phyloP scores from a whole-genome alignment of 2,113 vertebrate species.

The Scomber colias region DNA sequence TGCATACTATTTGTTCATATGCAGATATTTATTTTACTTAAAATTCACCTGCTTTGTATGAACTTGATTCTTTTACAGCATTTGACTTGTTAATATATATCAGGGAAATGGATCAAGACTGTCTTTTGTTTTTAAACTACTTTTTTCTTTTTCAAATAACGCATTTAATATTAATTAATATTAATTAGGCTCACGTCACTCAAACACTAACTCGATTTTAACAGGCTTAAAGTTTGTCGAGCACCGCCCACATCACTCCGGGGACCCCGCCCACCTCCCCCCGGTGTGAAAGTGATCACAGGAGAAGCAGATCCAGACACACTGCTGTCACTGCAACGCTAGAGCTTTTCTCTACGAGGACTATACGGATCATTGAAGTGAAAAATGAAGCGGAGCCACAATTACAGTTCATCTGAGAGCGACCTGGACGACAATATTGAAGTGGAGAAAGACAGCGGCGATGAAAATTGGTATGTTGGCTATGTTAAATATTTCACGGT shows the following conservation, averaged over 20 bases:
- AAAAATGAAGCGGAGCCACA: conserved; percentile 91
- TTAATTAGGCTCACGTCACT: conserved; percentile 33
- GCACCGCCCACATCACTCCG: conserved; percentile 29
- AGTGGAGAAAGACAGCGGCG: conserved; percentile 95
- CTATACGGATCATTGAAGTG: background rate
- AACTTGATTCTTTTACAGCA: too few species aligned
- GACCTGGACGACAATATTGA: conserved; percentile 94
- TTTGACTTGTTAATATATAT: too few species aligned
- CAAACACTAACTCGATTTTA: conserved; percentile 31
- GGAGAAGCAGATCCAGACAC: conserved; percentile 48
- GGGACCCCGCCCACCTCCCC: conserved; percentile 41
- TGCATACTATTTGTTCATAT: too few species aligned
- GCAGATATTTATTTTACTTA: too few species aligned
- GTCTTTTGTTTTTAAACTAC: too few species aligned
- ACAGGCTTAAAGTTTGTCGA: conserved; percentile 40
- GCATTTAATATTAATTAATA: background rate
- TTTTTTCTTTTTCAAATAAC: background rate
- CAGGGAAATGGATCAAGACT: too few species aligned
- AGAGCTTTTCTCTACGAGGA: conserved; percentile 6
- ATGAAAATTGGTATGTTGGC: conserved; percentile 89
- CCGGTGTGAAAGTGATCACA: conserved; percentile 51
- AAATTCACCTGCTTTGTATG: too few species aligned
- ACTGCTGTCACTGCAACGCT: conserved; percentile 32
- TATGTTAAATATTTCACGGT: conserved; percentile 25
- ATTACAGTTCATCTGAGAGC: conserved; percentile 95